These are phyloP conservation scores for Todiramphus saurophagus DNA, from an alignment of 2,113 vertebrate species.

Conservation along the genomic window DNA sequence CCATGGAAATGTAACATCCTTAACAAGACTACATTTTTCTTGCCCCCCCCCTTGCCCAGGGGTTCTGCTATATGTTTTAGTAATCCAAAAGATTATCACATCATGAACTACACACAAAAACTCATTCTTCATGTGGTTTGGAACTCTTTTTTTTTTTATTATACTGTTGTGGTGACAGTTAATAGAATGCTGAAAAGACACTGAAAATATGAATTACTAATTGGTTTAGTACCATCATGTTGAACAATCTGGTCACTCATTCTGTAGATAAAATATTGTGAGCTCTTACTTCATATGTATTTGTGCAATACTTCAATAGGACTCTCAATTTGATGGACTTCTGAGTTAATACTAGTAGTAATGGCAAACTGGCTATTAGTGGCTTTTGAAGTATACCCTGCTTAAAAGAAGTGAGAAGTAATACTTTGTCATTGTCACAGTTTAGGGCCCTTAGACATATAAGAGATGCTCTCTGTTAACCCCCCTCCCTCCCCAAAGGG, in stretches of 20 bases:
- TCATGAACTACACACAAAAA: not conserved
- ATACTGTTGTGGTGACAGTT: fast-evolving
- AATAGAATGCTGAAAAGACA: not conserved
- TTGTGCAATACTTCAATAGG: not conserved
- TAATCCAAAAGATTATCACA: not conserved
- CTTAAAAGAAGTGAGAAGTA: not conserved
- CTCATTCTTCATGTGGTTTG: not conserved
- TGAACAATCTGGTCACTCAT: not conserved
- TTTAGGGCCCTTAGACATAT: too few species aligned
- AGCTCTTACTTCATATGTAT: not conserved
- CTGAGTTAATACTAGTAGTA: not conserved
- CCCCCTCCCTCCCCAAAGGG: too few species aligned
- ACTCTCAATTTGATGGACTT: not conserved
- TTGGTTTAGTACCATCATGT: not conserved
- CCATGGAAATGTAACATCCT: not conserved
- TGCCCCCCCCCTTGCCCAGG: too few species aligned
- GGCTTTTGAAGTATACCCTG: not conserved
- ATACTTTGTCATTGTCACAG: not conserved
- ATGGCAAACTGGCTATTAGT: not conserved
- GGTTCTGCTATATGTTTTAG: not conserved
- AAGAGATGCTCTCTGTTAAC: too few species aligned
- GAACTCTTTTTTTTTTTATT: not conserved
- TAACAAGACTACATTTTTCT: not conserved
- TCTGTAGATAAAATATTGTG: not conserved
- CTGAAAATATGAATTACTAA: not conserved